Evolutionary conservation across 2,113 vertebrate genomes (phyloP).

Genomic region (Sminthopsis crassicaudata): DNA sequence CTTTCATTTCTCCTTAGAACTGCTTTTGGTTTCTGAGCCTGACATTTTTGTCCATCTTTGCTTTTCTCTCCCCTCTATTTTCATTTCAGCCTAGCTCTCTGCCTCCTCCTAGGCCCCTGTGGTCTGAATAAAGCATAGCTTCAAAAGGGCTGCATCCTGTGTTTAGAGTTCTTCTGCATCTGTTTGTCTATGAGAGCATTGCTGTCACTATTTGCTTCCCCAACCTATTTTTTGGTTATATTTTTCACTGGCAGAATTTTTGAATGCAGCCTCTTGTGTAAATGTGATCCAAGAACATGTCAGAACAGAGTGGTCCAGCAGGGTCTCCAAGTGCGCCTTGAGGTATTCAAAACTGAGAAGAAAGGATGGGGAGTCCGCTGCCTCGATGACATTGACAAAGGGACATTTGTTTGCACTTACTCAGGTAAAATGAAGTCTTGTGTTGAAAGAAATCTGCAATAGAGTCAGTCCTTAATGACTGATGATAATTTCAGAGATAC

Average conservation of each 20-base stretch:
- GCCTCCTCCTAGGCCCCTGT: neutral
- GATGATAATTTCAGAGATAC: slow-evolving; percentile 25
- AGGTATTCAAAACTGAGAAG: slow-evolving; percentile 90
- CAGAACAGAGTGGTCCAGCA: slow-evolving; percentile 95
- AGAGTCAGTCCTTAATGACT: neutral
- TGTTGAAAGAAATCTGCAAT: slow-evolving; percentile 27
- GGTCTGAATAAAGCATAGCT: neutral
- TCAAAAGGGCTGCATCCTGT: neutral
- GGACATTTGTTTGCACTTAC: slow-evolving; percentile 95
- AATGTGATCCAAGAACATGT: slow-evolving; percentile 90
- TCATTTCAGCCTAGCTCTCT: no score
- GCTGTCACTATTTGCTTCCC: neutral
- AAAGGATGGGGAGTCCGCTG: slow-evolving; percentile 95
- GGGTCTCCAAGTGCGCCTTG: slow-evolving; percentile 91
- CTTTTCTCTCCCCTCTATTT: no score
- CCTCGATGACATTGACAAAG: slow-evolving; percentile 93
- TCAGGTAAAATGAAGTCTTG: slow-evolving; percentile 87
- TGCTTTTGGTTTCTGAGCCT: neutral
- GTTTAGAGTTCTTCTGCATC: neutral
- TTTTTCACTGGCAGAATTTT: slow-evolving; percentile 87
- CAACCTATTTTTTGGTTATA: slow-evolving; percentile 58
- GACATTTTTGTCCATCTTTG: no score
- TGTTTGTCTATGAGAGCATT: neutral
- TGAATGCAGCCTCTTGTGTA: slow-evolving; percentile 93
- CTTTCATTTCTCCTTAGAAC: neutral